Conservation (phyloP, 2,797 vertebrate genomes). For the Hippoglossus hippoglossus region DNA sequence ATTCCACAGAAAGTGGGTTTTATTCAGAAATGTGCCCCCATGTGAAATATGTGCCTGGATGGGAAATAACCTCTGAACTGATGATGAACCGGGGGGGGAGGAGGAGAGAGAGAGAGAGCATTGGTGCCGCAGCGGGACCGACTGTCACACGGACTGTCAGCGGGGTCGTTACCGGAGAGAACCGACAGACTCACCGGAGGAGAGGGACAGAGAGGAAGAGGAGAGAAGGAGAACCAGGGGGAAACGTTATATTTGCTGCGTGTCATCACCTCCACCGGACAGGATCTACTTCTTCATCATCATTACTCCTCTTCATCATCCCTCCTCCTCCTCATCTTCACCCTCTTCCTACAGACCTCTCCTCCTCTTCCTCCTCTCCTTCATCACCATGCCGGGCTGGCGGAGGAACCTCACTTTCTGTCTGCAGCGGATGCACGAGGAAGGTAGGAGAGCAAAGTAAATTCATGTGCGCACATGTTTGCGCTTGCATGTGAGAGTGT, state of each 20-base stretch:
- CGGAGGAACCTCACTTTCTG: conserved; percentile 93
- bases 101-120: conserved; percentile 27
- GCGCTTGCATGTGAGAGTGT: neutral
- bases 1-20: too few relatives aligned
- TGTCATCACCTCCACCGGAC: conserved; percentile 55
- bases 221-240: conserved; percentile 3
- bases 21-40: too few relatives aligned
- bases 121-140: conserved; percentile 73
- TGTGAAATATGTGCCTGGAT: too few relatives aligned
- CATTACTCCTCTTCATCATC: conserved; percentile 24
- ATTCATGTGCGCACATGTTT: neutral
- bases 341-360: conserved; percentile 25
- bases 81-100: neutral
- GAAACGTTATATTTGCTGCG: conserved; percentile 27
- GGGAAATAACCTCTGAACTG: too few relatives aligned
- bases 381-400: conserved; percentile 90
- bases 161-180: conserved; percentile 58
- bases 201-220: neutral
- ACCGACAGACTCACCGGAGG: conserved; percentile 19
- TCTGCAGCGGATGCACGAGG: conserved; percentile 93
- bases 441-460: conserved; percentile 85
- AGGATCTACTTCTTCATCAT: conserved; percentile 52
- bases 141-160: conserved; percentile 67
- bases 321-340: conserved; percentile 19
- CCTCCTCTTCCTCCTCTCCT: conserved; percentile 38